Evolutionary conservation across 1,140 invertebrate genomes (phyloP).

Genomic region (Oryctes rhinoceros): DNA sequence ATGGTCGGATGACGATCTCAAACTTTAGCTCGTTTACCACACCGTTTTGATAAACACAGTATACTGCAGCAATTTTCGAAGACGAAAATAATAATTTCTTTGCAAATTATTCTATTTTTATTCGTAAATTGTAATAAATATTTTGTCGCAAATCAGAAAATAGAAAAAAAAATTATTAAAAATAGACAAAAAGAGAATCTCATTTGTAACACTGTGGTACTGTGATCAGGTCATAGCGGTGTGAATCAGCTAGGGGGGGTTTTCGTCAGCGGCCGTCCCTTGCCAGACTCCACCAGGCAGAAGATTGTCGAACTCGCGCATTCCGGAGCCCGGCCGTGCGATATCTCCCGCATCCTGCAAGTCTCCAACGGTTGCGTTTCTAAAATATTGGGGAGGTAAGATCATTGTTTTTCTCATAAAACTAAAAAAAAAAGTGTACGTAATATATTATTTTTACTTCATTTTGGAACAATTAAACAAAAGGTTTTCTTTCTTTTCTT

Average conservation of each 20-base stretch:
- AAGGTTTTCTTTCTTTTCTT: too few relatives aligned
- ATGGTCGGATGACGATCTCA: constrained; percentile 60
- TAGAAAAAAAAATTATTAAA: neutral
- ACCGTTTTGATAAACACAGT: constrained; percentile 55
- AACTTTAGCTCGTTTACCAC: constrained; percentile 60
- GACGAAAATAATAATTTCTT: too few relatives aligned
- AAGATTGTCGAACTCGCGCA: constrained; percentile 98
- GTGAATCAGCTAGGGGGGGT: constrained; percentile 99
- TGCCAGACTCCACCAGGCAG: constrained; percentile 96
- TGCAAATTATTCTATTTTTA: neutral
- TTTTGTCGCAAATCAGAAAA: constrained; percentile 33
- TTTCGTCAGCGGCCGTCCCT: constrained; percentile 96
- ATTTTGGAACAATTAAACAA: too few relatives aligned
- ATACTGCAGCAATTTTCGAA: constrained; percentile 11
- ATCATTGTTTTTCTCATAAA: neutral
- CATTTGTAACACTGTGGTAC: constrained; percentile 51
- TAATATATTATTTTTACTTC: too few relatives aligned
- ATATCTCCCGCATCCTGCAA: constrained; percentile 96
- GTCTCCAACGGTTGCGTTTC: constrained; percentile 96
- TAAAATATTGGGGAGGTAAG: constrained; percentile 93
- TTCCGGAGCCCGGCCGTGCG: constrained; percentile 95
- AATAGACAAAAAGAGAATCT: constrained; percentile 8
- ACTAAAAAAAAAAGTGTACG: too few relatives aligned
- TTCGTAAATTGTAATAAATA: constrained; percentile 17
- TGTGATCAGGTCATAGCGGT: constrained; percentile 87